Evolutionary conservation across 2,113 vertebrate species (phyloP).

Genomic region (Indicator indicator): DNA sequence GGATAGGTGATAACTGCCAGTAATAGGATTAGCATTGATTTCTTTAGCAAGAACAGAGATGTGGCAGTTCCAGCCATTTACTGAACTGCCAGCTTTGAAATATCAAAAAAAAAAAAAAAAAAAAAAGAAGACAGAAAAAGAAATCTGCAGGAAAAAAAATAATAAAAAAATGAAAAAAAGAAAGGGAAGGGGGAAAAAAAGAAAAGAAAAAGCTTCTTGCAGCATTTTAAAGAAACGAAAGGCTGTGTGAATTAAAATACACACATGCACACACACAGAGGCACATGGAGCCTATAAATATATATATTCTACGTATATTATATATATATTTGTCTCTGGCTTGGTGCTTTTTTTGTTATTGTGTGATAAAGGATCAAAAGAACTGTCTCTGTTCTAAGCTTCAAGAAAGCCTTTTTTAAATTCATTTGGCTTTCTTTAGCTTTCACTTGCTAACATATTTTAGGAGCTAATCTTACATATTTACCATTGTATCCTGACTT

Average conservation of each 20-base stretch:
- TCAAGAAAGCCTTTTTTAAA: constrained; percentile 88
- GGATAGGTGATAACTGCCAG: constrained; percentile 99
- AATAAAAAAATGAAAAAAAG: constrained; percentile 68
- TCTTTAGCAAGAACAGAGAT: constrained; percentile 99
- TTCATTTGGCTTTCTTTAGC: constrained; percentile 84
- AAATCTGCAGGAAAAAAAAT: constrained; percentile 52
- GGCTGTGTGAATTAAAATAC: constrained; percentile 82
- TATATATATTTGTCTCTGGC: constrained; percentile 69
- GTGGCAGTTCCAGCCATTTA: constrained; percentile 99
- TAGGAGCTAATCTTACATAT: constrained; percentile 87
- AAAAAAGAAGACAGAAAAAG: constrained; percentile 77
- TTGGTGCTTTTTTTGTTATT: constrained; percentile 82
- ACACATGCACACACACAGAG: neutral
- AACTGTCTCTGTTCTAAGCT: constrained; percentile 90
- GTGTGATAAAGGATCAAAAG: constrained; percentile 92
- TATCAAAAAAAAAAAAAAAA: constrained; percentile 88
- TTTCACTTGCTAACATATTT: constrained; percentile 82
- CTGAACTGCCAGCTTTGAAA: constrained; percentile 99
- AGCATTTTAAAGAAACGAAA: constrained; percentile 94
- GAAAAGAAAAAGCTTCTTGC: constrained; percentile 78
- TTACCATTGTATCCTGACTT: constrained; percentile 86
- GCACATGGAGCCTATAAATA: constrained; percentile 67
- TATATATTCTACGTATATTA: constrained; percentile 76
- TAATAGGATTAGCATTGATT: constrained; percentile 99
- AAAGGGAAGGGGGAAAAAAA: constrained; percentile 81